phyloP scores from a whole-genome alignment of 2,797 vertebrate species.

The Dicrostonyx torquatus region DNA sequence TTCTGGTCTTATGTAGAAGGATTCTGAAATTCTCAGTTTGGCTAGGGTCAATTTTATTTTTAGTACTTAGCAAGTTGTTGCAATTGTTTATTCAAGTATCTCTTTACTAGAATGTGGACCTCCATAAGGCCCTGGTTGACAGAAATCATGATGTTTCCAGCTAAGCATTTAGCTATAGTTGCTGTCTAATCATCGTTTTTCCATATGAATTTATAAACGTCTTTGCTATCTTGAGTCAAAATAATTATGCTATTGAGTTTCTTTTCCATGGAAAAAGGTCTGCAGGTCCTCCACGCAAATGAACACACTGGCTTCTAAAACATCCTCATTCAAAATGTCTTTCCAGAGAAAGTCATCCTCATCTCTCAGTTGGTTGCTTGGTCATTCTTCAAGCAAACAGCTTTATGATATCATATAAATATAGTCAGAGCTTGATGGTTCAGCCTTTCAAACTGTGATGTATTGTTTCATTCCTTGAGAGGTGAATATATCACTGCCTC shows the following conservation, averaged over 20 bases:
- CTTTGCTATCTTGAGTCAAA: neutral
- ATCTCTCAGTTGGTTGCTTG: constrained; percentile 38
- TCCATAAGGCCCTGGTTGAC: neutral
- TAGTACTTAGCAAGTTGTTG: neutral
- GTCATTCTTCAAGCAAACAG: constrained; percentile 56
- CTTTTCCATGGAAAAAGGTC: constrained; percentile 26
- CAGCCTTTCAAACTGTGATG: constrained; percentile 57
- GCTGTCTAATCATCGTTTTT: neutral
- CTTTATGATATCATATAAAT: constrained; percentile 60
- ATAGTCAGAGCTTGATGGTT: constrained; percentile 49
- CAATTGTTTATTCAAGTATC: neutral
- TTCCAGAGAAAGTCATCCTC: neutral
- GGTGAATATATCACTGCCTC: constrained; percentile 65
- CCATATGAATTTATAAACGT: neutral
- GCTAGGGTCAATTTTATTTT: neutral
- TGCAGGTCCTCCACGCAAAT: neutral
- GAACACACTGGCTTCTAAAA: constrained; percentile 26
- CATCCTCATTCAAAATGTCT: constrained; percentile 7
- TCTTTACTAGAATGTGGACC: neutral
- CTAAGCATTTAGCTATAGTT: neutral
- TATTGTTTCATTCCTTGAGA: constrained; percentile 58
- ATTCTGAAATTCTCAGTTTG: constrained; percentile 16
- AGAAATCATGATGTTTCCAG: neutral
- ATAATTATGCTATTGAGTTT: neutral
- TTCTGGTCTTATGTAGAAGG: neutral